Conservation (phyloP, 2,797 vertebrate genomes). For the Gallinago nigripennis region DNA sequence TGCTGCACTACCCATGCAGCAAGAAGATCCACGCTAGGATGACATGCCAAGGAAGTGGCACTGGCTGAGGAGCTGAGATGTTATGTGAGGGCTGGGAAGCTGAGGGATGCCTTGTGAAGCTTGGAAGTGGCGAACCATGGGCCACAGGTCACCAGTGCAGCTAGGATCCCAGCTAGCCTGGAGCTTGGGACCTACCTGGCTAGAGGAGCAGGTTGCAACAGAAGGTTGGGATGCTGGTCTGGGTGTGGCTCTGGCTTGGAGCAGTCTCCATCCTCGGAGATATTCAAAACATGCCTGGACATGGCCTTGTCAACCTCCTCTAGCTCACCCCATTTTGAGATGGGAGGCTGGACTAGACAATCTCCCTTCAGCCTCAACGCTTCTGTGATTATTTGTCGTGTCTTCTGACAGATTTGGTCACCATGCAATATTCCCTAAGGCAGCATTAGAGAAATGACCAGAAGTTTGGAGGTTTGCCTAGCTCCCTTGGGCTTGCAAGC, state of each 20-base stretch:
- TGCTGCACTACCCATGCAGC: not conserved
- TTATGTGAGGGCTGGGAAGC: rapidly evolving
- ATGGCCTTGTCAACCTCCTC: not conserved
- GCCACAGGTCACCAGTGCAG: not conserved
- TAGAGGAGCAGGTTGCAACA: not conserved
- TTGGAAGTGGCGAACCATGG: not conserved
- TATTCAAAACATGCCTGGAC: not conserved
- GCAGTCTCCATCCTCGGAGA: not conserved
- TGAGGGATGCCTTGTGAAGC: not conserved
- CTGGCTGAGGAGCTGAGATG: not conserved
- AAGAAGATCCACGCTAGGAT: not conserved
- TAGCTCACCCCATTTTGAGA: not conserved
- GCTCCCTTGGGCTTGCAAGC: not conserved
- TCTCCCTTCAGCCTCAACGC: not conserved
- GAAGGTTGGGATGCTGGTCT: not conserved
- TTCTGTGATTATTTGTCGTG: not conserved
- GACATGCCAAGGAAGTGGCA: not conserved
- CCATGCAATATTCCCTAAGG: not conserved
- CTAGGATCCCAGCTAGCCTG: not conserved
- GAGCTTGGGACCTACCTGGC: not conserved
- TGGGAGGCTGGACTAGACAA: not conserved
- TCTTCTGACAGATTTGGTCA: not conserved
- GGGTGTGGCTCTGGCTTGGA: not conserved
- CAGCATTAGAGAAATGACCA: not conserved
- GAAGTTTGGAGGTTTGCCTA: not conserved